Conservation (phyloP, 2,888 invertebrate genomes). For the Blastobasis lacticolella region DNA sequence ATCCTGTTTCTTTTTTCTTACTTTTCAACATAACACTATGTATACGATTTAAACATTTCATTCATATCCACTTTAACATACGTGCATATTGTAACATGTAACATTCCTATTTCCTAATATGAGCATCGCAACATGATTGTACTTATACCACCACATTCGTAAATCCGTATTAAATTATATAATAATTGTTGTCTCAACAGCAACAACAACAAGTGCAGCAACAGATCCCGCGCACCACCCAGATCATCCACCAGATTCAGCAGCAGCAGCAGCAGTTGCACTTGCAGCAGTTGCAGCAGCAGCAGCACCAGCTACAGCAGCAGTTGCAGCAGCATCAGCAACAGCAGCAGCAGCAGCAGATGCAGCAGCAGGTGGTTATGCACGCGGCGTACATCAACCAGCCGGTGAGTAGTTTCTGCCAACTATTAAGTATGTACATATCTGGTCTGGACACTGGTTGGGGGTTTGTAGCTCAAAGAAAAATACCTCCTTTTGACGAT, state of each 20-base stretch:
- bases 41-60: too few species aligned
- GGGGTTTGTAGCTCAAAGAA: too few species aligned
- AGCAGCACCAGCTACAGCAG: constrained; percentile 32
- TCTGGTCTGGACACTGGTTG: too few species aligned
- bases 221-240: constrained; percentile 30
- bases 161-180: not conserved
- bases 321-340: constrained; percentile 31
- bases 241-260: constrained; percentile 40
- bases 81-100: too few species aligned
- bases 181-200: not conserved
- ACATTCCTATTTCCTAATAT: too few species aligned
- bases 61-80: too few species aligned
- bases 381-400: constrained; percentile 65
- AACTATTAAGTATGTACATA: not conserved
- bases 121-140: too few species aligned
- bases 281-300: constrained; percentile 31
- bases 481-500: too few species aligned
- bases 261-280: constrained; percentile 35
- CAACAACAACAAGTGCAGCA: constrained; percentile 14
- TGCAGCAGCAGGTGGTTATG: constrained; percentile 61
- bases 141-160: not conserved
- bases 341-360: constrained; percentile 38
- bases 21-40: too few species aligned
- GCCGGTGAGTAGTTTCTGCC: constrained; percentile 33
- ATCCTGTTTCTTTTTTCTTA: too few species aligned